phyloP scores from a whole-genome alignment of 2,797 vertebrate genomes.

The Enteromius paludinosus region DNA sequence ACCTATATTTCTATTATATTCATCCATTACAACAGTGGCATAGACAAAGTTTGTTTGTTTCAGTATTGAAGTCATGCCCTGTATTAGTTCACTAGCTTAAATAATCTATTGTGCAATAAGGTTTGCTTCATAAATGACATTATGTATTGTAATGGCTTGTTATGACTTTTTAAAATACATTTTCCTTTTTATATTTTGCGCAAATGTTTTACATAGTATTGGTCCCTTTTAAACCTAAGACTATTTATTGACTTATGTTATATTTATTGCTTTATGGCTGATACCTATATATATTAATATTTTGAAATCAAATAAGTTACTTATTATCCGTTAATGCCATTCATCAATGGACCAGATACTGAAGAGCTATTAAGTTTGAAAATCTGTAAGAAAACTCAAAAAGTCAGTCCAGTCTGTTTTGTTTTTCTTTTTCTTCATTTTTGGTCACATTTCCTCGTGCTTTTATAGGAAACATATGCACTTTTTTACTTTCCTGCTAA shows the following conservation, averaged over 20 bases:
- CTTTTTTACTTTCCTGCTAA: constrained; percentile 36
- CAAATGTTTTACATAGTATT: background rate
- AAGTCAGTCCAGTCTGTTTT: background rate
- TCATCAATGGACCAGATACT: background rate
- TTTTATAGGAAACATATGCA: constrained; percentile 41
- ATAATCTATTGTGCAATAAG: background rate
- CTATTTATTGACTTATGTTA: background rate
- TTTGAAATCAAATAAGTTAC: background rate
- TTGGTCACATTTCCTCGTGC: constrained; percentile 6
- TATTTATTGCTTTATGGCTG: background rate
- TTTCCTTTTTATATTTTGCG: background rate
- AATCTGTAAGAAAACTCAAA: background rate
- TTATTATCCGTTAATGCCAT: background rate
- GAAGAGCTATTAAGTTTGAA: background rate
- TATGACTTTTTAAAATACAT: constrained; percentile 11
- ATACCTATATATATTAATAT: background rate
- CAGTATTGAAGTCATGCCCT: constrained; percentile 28
- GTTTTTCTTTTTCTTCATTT: background rate
- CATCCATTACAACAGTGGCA: constrained; percentile 20
- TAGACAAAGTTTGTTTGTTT: constrained; percentile 26
- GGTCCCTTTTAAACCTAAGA: background rate
- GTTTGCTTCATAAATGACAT: background rate
- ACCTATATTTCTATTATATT: background rate
- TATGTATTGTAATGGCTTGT: background rate
- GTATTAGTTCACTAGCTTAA: constrained; percentile 4